A percentile compares a stretch with the other conserved stretches of the same genome.
Conservation (phyloP, 2,797 vertebrate genomes). For the Spheniscus humboldti region DNA sequence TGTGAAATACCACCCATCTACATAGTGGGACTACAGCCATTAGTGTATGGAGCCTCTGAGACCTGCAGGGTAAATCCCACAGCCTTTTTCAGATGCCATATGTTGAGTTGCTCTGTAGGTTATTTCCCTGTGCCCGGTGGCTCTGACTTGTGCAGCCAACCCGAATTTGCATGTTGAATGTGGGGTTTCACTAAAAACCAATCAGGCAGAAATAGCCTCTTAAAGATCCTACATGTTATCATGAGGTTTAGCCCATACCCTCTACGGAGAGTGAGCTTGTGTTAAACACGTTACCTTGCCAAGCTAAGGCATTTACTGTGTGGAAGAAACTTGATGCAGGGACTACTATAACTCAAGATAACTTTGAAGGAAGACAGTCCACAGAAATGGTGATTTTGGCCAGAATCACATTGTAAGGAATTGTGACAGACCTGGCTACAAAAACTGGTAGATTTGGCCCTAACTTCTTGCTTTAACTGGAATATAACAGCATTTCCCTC, state of each 20-base stretch:
- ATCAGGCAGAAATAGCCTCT: background rate
- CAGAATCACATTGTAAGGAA: background rate
- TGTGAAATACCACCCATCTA: background rate
- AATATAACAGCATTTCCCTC: background rate
- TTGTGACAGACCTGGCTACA: background rate
- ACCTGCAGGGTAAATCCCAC: background rate
- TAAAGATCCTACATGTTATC: background rate
- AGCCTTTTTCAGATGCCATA: background rate
- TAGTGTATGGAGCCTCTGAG: background rate
- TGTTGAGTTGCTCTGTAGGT: background rate
- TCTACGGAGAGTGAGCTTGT: background rate
- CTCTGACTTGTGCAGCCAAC: background rate
- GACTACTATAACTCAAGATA: background rate
- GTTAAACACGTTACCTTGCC: background rate
- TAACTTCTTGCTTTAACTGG: background rate
- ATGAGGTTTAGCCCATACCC: background rate
- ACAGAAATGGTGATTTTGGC: background rate
- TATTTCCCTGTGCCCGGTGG: background rate
- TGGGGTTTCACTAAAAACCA: background rate
- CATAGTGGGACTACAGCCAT: background rate
- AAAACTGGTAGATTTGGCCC: background rate
- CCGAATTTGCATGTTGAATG: background rate
- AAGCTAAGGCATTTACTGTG: background rate
- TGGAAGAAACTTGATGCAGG: background rate
- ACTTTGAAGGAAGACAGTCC: background rate